These are phyloP conservation scores for Actinia equina DNA, from an alignment of 64 coral and sea anemone species.

Conservation along the genomic window DNA sequence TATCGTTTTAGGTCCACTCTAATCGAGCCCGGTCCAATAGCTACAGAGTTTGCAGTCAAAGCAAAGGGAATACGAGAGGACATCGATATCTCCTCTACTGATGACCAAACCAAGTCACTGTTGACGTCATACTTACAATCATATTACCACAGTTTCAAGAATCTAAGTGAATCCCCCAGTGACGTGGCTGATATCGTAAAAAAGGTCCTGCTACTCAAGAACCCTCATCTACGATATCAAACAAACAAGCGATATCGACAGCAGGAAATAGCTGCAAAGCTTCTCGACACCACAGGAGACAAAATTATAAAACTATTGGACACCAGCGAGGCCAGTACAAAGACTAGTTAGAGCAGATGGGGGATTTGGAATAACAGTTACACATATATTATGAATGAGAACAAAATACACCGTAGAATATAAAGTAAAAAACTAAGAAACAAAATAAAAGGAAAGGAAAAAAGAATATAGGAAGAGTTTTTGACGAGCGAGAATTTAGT, in stretches of 20 bases:
- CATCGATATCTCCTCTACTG: constrained; percentile 47
- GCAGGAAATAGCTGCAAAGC: constrained; percentile 43
- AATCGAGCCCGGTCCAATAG: constrained; percentile 52
- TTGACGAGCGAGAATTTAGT: too few species aligned
- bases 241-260: constrained; percentile 56
- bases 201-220: constrained; percentile 37
- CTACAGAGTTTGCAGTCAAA: constrained; percentile 19
- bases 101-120: constrained; percentile 57
- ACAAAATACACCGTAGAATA: too few species aligned
- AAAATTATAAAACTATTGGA: background rate
- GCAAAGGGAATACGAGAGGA: constrained; percentile 1
- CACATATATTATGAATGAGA: too few species aligned
- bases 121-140: constrained; percentile 9
- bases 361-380: too few species aligned
- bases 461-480: too few species aligned
- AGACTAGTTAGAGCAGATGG: too few species aligned
- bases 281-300: constrained; percentile 64
- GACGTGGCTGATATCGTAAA: constrained; percentile 63
- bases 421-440: too few species aligned
- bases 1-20: constrained; percentile 33
- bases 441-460: too few species aligned
- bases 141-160: constrained; percentile 20
- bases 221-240: constrained; percentile 58
- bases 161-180: constrained; percentile 25
- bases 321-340: background rate